Evolutionary conservation across 30 jellyfish, hydroid and myxozoan species (phyloP), one percentile per base, ranked within the genome.

Genomic region (Haliclystus octoradiatus): DNA sequence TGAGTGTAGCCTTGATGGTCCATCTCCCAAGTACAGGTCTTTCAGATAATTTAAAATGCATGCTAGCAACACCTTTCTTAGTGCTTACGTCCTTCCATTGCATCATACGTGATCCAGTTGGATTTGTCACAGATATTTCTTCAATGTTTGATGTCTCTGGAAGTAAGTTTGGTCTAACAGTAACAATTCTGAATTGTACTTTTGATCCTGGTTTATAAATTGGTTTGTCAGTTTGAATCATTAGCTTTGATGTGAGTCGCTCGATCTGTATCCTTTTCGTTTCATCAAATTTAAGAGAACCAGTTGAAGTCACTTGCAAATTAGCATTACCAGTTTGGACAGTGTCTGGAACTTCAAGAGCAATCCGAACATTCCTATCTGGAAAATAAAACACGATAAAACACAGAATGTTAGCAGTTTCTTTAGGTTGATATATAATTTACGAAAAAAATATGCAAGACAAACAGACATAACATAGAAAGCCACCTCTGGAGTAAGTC

Each of bases 161-260:
- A 26, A 34, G 70, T 31, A 81, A 75, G 35, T 81, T 34, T 31
- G 78, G 81, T 22, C 66, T 62, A 27, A 82, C 83, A 31, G 71
- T 79, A 33, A 82, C 73, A 9, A 82, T 83, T 23, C 94, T 70
- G 69, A 82, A 82, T 60, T 76, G 76, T 1, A 82, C 94, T 61
- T 88, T 73, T 49, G 78, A 92, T 53, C 99, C 99, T 26, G 99
- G 99, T 68, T 91, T 91, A 75, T 91, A 91, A 22, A 83, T 71
- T 24, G 99, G 99, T 72, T 81, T 69, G 65, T 91, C 99, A 2
- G 95, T 91, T 32, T 91, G 95, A 31, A 91, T 83, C 31, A 82
- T 74, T 24, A 91, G 40, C 0, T 77, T 30, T 22, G 74, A 66
- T 51, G 88, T 67, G 5, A 78, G 5, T 61, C 57, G 63, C 34